Percentiles rank a stretch among this genome's conserved stretches.
phyloP scores from a whole-genome alignment of 2,888 invertebrate genomes.

The Plebejus argus region DNA sequence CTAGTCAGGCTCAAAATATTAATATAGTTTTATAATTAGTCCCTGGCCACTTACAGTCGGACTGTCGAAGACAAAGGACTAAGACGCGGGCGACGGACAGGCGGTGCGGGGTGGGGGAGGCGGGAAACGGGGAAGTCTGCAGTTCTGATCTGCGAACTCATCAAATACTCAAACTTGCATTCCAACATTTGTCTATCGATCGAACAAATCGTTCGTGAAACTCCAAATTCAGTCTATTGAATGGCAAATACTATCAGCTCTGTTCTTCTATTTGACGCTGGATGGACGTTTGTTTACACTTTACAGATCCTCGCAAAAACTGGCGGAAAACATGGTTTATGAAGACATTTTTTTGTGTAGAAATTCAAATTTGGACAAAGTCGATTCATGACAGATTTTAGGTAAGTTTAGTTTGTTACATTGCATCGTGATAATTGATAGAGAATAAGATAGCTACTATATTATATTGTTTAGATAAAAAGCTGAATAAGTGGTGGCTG shows the following conservation, averaged over 20 bases:
- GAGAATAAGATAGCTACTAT: too few species aligned
- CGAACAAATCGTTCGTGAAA: constrained; percentile 31
- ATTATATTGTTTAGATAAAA: too few species aligned
- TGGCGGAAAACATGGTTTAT: background rate
- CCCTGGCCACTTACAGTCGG: background rate
- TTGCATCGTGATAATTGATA: too few species aligned
- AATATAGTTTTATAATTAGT: background rate
- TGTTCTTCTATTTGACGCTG: constrained; percentile 7
- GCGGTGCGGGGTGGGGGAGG: background rate
- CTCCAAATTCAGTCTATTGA: constrained; percentile 20
- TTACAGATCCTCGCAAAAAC: constrained; percentile 7
- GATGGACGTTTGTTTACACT: background rate
- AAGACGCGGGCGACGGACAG: background rate
- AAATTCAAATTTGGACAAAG: background rate
- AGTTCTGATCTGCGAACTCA: constrained; percentile 32
- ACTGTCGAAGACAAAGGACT: constrained; percentile 2
- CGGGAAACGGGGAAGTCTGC: background rate
- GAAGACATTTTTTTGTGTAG: background rate
- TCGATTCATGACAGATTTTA: background rate
- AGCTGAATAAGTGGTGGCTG: too few species aligned
- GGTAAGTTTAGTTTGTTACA: background rate
- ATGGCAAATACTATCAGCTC: constrained; percentile 7
- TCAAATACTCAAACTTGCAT: constrained; percentile 33
- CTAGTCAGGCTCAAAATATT: background rate
- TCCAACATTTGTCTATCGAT: constrained; percentile 34